phyloP scores from a whole-genome alignment of 2,888 invertebrate species.

The Pharmacophagus antenor region DNA sequence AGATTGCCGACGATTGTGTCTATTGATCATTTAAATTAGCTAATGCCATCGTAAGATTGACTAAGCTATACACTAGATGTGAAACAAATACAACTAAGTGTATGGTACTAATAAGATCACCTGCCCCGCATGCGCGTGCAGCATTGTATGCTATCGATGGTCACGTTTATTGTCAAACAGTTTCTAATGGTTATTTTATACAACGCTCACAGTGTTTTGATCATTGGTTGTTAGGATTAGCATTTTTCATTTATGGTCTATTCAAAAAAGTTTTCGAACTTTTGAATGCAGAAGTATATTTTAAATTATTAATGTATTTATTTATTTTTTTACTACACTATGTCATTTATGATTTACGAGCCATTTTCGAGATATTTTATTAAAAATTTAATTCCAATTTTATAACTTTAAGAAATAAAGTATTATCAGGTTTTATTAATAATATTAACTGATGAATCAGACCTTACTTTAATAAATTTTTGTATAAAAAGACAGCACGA shows the following conservation, averaged over 20 bases:
- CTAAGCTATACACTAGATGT: constrained; percentile 16
- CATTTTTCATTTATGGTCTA: neutral
- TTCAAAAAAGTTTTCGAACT: neutral
- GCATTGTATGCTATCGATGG: constrained; percentile 37
- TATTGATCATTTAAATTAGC: neutral
- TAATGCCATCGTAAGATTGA: neutral
- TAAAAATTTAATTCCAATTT: too few relatives aligned
- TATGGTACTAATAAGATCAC: constrained; percentile 38
- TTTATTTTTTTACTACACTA: too few relatives aligned
- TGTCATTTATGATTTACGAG: too few relatives aligned
- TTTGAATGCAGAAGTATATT: too few relatives aligned
- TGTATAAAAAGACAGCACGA: too few relatives aligned
- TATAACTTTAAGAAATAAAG: too few relatives aligned
- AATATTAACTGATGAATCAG: too few relatives aligned
- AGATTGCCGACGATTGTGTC: too few relatives aligned
- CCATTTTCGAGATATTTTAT: too few relatives aligned
- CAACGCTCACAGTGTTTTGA: constrained; percentile 32
- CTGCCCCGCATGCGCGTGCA: constrained; percentile 40
- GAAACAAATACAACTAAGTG: constrained; percentile 35
- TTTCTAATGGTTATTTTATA: constrained; percentile 34
- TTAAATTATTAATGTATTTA: too few relatives aligned
- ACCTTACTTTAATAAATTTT: too few relatives aligned
- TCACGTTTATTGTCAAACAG: constrained; percentile 40
- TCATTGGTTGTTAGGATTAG: constrained; percentile 18
- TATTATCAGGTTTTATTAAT: too few relatives aligned